phyloP scores from a whole-genome alignment of 2,797 vertebrate genomes.

The Gambelia wislizenii region DNA sequence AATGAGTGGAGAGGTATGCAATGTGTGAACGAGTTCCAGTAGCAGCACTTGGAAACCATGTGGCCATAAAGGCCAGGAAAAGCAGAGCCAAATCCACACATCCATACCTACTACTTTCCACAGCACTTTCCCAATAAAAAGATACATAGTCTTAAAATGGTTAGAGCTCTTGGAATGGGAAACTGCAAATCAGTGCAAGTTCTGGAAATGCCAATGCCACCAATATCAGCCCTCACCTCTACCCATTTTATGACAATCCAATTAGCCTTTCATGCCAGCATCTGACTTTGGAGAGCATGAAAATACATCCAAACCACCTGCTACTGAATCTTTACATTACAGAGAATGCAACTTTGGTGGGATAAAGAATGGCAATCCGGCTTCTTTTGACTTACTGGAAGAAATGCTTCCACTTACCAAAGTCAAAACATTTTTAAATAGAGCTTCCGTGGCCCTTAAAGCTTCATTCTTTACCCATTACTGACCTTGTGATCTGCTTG shows the following conservation, averaged over 20 bases:
- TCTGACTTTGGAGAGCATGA: not conserved
- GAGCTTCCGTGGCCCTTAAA: not conserved
- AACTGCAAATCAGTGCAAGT: too few relatives aligned
- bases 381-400: fast-evolving
- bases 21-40: too few relatives aligned
- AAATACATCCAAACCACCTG: not conserved
- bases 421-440: not conserved
- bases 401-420: not conserved
- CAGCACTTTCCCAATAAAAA: too few relatives aligned
- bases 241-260: not conserved
- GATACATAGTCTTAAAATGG: too few relatives aligned
- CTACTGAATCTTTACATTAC: not conserved
- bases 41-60: not conserved
- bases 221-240: not conserved
- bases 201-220: too few relatives aligned
- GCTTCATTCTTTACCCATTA: not conserved
- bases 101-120: too few relatives aligned
- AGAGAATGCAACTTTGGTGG: not conserved
- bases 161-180: too few relatives aligned
- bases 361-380: not conserved
- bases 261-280: not conserved
- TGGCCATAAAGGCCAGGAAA: not conserved
- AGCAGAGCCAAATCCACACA: not conserved
- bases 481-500: slow-evolving; percentile 97
- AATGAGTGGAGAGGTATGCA: not conserved